Conservation (phyloP, 92 coral and sea anemone species). For the Desmophyllum pertusum region DNA sequence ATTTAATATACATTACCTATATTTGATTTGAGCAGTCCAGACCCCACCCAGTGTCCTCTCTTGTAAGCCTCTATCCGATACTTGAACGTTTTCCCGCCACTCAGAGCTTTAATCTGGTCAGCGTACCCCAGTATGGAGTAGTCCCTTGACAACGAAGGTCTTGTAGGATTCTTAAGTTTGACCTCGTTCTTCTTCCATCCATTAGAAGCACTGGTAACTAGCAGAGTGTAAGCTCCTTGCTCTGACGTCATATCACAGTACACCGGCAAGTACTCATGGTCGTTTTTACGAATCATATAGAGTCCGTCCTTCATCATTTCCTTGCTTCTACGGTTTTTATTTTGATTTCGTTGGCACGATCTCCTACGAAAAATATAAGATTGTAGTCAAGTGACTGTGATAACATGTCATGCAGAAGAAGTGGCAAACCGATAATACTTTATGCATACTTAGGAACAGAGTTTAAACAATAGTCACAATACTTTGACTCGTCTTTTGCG, state of each 20-base stretch:
- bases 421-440: background rate
- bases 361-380: slow-evolving; percentile 44
- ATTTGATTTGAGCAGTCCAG: slow-evolving; percentile 69
- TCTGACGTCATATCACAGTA: slow-evolving; percentile 77
- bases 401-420: background rate
- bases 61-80: slow-evolving; percentile 67
- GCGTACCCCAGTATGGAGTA: slow-evolving; percentile 71
- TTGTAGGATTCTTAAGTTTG: slow-evolving; percentile 42
- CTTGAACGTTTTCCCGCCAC: slow-evolving; percentile 64
- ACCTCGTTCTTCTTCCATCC: slow-evolving; percentile 65
- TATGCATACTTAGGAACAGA: background rate
- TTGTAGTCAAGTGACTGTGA: background rate
- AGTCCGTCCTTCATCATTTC: slow-evolving; percentile 37
- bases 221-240: slow-evolving; percentile 73
- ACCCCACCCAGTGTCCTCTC: slow-evolving; percentile 76
- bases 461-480: too few species aligned
- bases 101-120: slow-evolving; percentile 62
- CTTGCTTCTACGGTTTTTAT: slow-evolving; percentile 15
- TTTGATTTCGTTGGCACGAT: slow-evolving; percentile 70
- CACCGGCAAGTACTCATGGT: slow-evolving; percentile 69
- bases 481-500: too few species aligned
- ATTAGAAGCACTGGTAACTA: slow-evolving; percentile 71
- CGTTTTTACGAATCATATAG: slow-evolving; percentile 55
- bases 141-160: slow-evolving; percentile 62
- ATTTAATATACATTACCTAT: too few species aligned